These are phyloP conservation scores for Neotoma lepida DNA, from an alignment of 2,113 vertebrate species.

Conservation along the genomic window DNA sequence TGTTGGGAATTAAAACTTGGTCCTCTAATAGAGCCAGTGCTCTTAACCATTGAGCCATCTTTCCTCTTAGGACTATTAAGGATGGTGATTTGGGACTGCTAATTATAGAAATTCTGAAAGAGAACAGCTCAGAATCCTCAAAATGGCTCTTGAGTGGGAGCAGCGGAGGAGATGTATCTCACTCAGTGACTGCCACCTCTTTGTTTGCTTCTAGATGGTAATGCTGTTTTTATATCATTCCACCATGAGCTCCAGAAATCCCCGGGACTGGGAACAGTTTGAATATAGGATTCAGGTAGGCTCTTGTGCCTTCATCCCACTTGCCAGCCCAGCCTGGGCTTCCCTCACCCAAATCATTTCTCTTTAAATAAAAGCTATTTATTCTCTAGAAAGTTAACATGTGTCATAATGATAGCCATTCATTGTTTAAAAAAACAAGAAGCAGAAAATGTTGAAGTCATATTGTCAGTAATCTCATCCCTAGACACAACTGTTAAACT, in stretches of 20 bases:
- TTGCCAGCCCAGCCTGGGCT: neutral
- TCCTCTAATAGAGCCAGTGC: neutral
- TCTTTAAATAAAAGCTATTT: neutral
- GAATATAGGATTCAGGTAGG: constrained; percentile 91
- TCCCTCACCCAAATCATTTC: neutral
- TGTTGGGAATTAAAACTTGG: neutral
- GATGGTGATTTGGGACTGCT: neutral
- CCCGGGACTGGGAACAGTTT: constrained; percentile 84
- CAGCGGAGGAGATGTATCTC: neutral
- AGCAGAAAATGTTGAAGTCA: constrained; percentile 2
- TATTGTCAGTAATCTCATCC: neutral
- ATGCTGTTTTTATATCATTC: constrained; percentile 91
- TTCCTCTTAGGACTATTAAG: neutral
- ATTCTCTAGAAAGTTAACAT: neutral
- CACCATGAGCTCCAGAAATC: constrained; percentile 87
- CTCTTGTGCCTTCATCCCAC: too few relatives aligned
- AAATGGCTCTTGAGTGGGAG: neutral
- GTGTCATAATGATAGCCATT: constrained; percentile 8
- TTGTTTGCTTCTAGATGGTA: constrained; percentile 78
- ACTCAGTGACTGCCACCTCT: neutral
- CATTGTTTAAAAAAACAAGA: neutral
- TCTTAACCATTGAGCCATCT: neutral
- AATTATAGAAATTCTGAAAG: constrained; percentile 2
- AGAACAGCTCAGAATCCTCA: neutral
- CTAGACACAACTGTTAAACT: neutral